A percentile compares a stretch with the other conserved stretches of the same genome.
These are phyloP conservation scores for Muscicapa striata DNA, from an alignment of 2,797 vertebrate species.

Conservation along the genomic window DNA sequence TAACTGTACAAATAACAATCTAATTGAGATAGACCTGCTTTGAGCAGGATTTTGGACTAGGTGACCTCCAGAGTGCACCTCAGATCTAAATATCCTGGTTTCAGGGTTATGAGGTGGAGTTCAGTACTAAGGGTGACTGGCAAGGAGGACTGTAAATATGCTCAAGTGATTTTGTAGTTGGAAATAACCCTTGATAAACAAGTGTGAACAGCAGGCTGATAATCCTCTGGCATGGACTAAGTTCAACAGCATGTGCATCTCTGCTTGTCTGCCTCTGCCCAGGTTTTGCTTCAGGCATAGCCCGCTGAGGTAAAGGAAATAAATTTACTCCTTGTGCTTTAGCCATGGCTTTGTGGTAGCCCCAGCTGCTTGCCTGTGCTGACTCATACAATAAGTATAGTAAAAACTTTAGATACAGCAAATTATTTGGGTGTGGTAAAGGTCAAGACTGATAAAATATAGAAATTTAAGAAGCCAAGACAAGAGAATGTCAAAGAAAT, in stretches of 20 bases:
- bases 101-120: not conserved
- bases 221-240: not conserved
- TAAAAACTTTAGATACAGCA: not conserved
- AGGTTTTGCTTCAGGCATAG: not conserved
- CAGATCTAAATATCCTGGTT: not conserved
- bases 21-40: not conserved
- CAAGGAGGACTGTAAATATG: not conserved
- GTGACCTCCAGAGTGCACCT: not conserved
- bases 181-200: not conserved
- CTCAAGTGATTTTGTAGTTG: not conserved
- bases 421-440: not conserved
- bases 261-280: not conserved
- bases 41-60: not conserved
- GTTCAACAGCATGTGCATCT: not conserved
- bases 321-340: not conserved
- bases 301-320: not conserved
- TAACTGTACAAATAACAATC: not conserved
- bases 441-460: not conserved
- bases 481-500: not conserved
- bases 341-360: not conserved
- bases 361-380: not conserved
- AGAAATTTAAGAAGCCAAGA: not conserved
- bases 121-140: not conserved
- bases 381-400: rapidly evolving
- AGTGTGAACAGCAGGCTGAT: not conserved